phyloP scores from a whole-genome alignment of 2,888 invertebrate species.

The Tryphoninae sp. region DNA sequence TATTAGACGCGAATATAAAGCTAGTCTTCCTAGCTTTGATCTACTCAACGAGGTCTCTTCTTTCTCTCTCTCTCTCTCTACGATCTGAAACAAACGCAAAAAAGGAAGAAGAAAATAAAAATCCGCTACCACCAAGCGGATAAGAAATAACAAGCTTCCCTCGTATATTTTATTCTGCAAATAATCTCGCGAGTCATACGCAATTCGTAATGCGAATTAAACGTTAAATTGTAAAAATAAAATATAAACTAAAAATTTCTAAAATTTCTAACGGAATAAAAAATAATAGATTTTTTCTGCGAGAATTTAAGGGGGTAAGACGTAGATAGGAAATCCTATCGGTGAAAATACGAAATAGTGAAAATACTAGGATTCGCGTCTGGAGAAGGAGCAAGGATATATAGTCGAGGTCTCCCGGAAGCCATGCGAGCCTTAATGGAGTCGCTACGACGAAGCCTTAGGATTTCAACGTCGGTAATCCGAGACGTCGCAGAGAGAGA shows the following conservation, averaged over 20 bases:
- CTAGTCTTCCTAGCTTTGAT: constrained; percentile 7
- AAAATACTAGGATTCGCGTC: constrained; percentile 56
- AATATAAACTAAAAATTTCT: no score
- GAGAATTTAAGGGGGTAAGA: no score
- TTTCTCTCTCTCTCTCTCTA: background rate
- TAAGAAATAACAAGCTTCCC: background rate
- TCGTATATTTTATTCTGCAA: background rate
- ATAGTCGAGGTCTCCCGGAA: constrained; percentile 40
- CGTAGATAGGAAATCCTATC: background rate
- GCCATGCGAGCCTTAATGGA: constrained; percentile 65
- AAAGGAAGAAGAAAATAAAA: background rate
- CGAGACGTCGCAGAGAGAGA: constrained; percentile 39
- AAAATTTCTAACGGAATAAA: no score
- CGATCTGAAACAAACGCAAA: background rate
- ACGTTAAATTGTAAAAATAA: background rate
- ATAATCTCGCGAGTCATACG: no score
- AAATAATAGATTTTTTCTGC: no score
- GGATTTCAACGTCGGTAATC: constrained; percentile 64
- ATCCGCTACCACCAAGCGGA: background rate
- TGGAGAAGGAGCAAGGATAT: constrained; percentile 40
- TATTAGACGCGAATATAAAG: constrained; percentile 1
- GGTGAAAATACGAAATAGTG: constrained; percentile 40
- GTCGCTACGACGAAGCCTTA: constrained; percentile 66
- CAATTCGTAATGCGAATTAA: no score
- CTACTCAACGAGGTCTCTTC: constrained; percentile 1